Evolutionary conservation across 2,797 vertebrate genomes (phyloP).

Genomic region (Phrynocephalus forsythii): DNA sequence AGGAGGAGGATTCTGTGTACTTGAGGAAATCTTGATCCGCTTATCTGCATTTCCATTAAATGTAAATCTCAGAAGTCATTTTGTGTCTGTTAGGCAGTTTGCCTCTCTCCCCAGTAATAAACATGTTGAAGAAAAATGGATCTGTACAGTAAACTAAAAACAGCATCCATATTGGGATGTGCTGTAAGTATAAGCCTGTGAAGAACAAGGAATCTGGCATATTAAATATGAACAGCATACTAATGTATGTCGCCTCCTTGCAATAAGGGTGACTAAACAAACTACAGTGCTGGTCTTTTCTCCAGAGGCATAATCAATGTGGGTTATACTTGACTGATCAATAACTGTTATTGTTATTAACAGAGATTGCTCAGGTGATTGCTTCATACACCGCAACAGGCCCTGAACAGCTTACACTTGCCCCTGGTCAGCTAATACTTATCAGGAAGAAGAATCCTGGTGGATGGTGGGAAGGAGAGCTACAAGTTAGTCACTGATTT

Average conservation of each 20-base stretch:
- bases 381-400: constrained; percentile 94
- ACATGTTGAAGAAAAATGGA: not conserved
- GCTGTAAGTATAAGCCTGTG: not conserved
- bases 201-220: not conserved
- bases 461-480: constrained; percentile 99
- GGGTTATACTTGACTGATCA: not conserved
- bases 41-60: constrained; percentile 8
- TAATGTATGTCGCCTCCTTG: not conserved
- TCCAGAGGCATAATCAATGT: constrained; percentile 12
- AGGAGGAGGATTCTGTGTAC: constrained; percentile 12
- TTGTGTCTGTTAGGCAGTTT: too few species aligned
- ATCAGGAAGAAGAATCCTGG: constrained; percentile 98
- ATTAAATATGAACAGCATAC: not conserved
- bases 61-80: not conserved
- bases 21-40: constrained; percentile 21
- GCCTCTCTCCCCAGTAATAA: not conserved
- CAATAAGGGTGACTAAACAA: not conserved
- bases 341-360: constrained; percentile 22
- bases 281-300: not conserved
- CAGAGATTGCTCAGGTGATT: constrained; percentile 98
- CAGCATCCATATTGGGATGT: not conserved
- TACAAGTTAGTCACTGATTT: constrained; percentile 84
- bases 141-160: not conserved
- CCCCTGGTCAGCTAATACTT: constrained; percentile 95
- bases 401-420: constrained; percentile 94